These are phyloP conservation scores for Microtus pennsylvanicus DNA, from an alignment of 2,113 vertebrate genomes.

Conservation along the genomic window DNA sequence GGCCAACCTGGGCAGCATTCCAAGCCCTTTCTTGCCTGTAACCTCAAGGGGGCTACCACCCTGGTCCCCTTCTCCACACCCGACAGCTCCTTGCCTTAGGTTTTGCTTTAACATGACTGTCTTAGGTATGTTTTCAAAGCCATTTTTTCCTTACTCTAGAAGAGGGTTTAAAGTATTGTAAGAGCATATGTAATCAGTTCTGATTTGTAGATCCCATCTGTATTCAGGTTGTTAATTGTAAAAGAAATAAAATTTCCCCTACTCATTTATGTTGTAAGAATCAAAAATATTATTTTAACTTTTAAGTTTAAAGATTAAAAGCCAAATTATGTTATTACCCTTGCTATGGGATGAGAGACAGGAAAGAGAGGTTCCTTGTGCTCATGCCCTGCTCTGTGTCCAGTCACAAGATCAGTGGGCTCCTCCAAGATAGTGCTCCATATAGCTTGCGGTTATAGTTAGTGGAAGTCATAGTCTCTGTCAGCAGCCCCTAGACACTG, in stretches of 20 bases:
- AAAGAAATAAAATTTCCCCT: not conserved
- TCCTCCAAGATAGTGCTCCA: not conserved
- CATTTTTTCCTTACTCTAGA: not conserved
- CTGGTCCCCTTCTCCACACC: too few relatives aligned
- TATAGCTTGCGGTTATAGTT: not conserved
- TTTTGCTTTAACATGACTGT: conserved; percentile 34
- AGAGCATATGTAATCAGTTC: not conserved
- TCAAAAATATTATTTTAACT: conserved; percentile 30
- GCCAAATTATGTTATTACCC: not conserved
- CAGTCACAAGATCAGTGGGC: not conserved
- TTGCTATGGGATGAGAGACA: not conserved
- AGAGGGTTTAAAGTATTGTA: not conserved
- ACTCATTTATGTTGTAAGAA: conserved; percentile 31
- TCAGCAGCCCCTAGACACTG: not conserved
- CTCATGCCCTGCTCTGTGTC: not conserved
- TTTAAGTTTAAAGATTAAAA: conserved; percentile 30
- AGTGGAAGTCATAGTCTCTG: not conserved
- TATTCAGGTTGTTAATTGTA: conserved; percentile 27
- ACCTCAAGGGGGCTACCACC: not conserved
- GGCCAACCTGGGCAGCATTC: not conserved
- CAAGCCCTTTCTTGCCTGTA: not conserved
- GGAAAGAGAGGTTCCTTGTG: not conserved
- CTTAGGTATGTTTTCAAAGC: conserved; percentile 10
- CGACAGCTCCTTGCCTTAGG: not conserved
- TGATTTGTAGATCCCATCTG: conserved; percentile 18